Conservation (phyloP, 2,888 invertebrate genomes). For the Synanthedon formicaeformis region DNA sequence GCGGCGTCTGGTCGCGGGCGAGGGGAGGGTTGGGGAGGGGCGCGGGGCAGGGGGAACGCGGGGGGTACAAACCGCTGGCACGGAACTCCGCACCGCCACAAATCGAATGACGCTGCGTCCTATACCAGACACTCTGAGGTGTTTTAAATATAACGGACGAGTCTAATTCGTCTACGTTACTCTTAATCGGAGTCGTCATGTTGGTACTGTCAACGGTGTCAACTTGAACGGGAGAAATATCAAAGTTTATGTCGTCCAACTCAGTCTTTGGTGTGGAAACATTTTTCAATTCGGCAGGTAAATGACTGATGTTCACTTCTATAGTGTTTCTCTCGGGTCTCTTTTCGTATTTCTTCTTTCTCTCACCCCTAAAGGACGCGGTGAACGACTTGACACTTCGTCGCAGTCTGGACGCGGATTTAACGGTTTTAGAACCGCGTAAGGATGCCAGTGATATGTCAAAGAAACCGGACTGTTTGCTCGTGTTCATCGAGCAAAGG, state of each 20-base stretch:
- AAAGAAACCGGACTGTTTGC: constrained; percentile 63
- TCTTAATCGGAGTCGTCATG: constrained; percentile 30
- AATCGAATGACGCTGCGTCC: constrained; percentile 48
- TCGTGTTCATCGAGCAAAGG: constrained; percentile 58
- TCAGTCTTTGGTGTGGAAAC: constrained; percentile 50
- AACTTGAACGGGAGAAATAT: constrained; percentile 59
- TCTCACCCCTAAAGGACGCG: constrained; percentile 64
- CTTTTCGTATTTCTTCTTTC: constrained; percentile 65
- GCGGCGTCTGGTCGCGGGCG: constrained; percentile 42
- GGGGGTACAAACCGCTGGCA: constrained; percentile 10
- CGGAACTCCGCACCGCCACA: constrained; percentile 35
- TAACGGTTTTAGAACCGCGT: constrained; percentile 53
- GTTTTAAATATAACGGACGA: constrained; percentile 56
- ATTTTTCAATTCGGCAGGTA: constrained; percentile 38
- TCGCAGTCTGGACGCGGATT: constrained; percentile 59
- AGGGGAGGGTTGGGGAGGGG: constrained; percentile 18
- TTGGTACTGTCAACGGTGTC: constrained; percentile 59
- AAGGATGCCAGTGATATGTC: constrained; percentile 62
- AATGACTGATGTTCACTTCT: constrained; percentile 48
- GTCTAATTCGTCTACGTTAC: constrained; percentile 43
- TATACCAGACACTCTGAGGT: constrained; percentile 49
- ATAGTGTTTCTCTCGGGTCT: constrained; percentile 50
- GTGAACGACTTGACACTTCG: constrained; percentile 65
- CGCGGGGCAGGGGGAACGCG: constrained; percentile 6
- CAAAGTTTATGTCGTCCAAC: constrained; percentile 49